These are phyloP conservation scores for Heliconius hermathena DNA, from an alignment of 1,140 invertebrate species.

Conservation along the genomic window DNA sequence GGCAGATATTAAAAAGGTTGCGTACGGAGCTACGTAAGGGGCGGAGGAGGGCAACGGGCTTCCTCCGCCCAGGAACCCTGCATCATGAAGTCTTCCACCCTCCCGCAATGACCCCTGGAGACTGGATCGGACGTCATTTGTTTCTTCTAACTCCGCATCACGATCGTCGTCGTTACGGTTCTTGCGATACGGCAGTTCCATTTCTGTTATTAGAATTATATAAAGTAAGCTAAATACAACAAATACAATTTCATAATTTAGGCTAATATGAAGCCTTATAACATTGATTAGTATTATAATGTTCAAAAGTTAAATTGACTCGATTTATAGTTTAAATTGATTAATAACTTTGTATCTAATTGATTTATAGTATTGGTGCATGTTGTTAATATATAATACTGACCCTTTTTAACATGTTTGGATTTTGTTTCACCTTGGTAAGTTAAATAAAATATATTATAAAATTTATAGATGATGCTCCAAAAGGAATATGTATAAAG, in stretches of 20 bases:
- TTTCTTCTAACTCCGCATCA: conserved; percentile 63
- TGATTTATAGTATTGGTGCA: not conserved
- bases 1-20: conserved; percentile 68
- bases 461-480: not conserved
- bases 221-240: not conserved
- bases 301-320: not conserved
- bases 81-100: conserved; percentile 65
- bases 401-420: too few relatives aligned
- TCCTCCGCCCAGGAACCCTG: conserved; percentile 68
- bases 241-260: not conserved
- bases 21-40: conserved; percentile 38
- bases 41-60: conserved; percentile 48
- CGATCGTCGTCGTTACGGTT: conserved; percentile 66
- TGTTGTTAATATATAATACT: not conserved
- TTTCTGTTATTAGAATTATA: conserved; percentile 58
- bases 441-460: too few relatives aligned
- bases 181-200: conserved; percentile 77
- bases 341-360: not conserved
- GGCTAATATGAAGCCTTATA: not conserved
- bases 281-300: not conserved
- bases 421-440: too few relatives aligned
- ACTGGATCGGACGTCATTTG: conserved; percentile 73
- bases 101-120: conserved; percentile 75
- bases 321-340: not conserved
- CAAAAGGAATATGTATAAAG: not conserved